Percentiles rank a stretch among this genome's conserved stretches.
These are phyloP conservation scores for Alligator mississippiensis DNA, from an alignment of 2,113 vertebrate genomes.

Conservation along the genomic window DNA sequence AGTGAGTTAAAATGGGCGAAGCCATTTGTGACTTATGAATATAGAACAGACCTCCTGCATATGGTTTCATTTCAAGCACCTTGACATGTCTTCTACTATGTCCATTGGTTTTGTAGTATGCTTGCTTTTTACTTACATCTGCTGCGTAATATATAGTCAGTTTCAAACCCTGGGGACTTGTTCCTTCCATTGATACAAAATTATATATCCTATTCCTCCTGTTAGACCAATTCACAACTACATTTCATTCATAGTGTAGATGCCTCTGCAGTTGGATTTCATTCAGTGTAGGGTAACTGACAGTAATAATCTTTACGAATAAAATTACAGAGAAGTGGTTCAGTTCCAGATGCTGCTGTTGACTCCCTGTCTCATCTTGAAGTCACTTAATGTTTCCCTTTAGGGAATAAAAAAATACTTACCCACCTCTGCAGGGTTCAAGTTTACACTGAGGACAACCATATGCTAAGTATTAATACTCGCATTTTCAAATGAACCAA, in stretches of 20 bases:
- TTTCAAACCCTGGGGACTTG: not conserved
- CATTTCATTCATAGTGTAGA: not conserved
- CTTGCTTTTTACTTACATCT: not conserved
- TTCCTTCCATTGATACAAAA: not conserved
- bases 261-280: not conserved
- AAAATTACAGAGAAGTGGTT: slow-evolving; percentile 23
- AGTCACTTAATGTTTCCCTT: slow-evolving; percentile 11
- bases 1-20: not conserved
- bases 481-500: slow-evolving; percentile 7
- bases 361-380: slow-evolving; percentile 46
- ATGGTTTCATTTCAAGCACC: accelerated
- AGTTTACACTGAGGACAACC: not conserved
- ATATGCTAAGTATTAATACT: not conserved
- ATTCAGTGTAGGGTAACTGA: not conserved
- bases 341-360: slow-evolving; percentile 29
- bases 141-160: not conserved
- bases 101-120: not conserved
- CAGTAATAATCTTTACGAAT: not conserved
- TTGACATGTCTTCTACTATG: not conserved
- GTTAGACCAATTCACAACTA: not conserved
- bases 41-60: not conserved
- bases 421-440: slow-evolving; percentile 8
- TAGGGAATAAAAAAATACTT: not conserved
- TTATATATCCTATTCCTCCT: not conserved
- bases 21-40: not conserved